phyloP scores from a whole-genome alignment of 2,113 vertebrate species.

The Poicephalus gulielmi region DNA sequence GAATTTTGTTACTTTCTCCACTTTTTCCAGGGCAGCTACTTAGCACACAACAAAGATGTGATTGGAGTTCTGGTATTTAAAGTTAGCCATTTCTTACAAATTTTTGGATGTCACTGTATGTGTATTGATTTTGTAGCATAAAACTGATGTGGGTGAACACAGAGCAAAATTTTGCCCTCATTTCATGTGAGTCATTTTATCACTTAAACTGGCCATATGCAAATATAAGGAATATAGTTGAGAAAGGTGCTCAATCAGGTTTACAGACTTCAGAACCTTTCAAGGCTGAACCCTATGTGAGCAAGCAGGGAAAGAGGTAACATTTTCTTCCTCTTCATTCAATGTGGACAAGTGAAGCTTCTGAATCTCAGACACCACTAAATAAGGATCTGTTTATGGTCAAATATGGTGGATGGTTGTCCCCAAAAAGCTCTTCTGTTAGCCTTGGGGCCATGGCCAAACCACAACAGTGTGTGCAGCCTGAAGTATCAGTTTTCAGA shows the following conservation, averaged over 20 bases:
- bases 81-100: background rate
- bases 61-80: background rate
- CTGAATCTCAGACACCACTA: background rate
- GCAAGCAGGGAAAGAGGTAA: background rate
- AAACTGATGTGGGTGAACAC: background rate
- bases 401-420: background rate
- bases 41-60: background rate
- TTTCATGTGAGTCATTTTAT: background rate
- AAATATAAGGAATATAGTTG: background rate
- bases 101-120: background rate
- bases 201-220: background rate
- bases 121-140: background rate
- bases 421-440: background rate
- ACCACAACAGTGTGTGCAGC: background rate
- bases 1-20: background rate
- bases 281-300: background rate
- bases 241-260: background rate
- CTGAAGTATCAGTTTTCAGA: background rate
- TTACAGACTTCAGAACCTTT: background rate
- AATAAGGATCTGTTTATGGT: background rate
- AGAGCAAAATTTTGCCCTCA: background rate
- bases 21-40: background rate
- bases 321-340: background rate
- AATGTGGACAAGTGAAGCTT: background rate
- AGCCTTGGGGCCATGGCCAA: background rate